Evolutionary conservation across 2,797 vertebrate genomes (phyloP).

Genomic region (Bradypodion ventrale): DNA sequence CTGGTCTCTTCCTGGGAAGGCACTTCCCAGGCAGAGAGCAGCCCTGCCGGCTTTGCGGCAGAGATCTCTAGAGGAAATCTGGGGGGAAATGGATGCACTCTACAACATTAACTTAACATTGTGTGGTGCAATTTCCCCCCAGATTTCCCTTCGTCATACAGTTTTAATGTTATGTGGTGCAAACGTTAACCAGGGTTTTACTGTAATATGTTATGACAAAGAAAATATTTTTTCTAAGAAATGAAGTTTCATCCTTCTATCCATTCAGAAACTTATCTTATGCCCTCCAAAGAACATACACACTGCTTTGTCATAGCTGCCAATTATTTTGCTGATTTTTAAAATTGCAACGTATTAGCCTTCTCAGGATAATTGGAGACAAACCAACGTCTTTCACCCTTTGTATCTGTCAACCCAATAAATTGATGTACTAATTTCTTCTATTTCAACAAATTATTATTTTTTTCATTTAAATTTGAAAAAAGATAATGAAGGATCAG

Average conservation of each 20-base stretch:
- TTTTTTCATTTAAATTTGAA: not conserved
- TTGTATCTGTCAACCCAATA: not conserved
- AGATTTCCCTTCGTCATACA: too few species aligned
- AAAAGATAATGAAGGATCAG: not conserved
- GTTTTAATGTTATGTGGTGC: too few species aligned
- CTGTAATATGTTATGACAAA: too few species aligned
- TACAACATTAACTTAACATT: too few species aligned
- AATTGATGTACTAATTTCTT: not conserved
- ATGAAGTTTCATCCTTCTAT: not conserved
- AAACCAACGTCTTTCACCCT: not conserved
- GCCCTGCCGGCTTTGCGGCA: too few species aligned
- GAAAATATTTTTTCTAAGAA: not conserved
- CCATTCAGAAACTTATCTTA: not conserved
- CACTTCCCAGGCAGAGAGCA: too few species aligned
- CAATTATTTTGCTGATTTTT: not conserved
- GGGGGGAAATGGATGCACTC: too few species aligned
- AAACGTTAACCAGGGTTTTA: too few species aligned
- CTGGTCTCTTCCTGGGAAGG: too few species aligned
- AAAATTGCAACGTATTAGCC: not conserved
- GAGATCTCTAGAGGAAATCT: too few species aligned
- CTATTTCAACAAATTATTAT: not conserved
- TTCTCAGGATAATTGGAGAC: not conserved
- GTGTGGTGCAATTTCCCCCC: too few species aligned
- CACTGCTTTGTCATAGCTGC: too few species aligned
- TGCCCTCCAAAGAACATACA: not conserved